Percentiles rank a stretch among this genome's conserved stretches.
These are phyloP conservation scores for Cephalotes varians DNA, from an alignment of 2,888 invertebrate species.

Conservation along the genomic window DNA sequence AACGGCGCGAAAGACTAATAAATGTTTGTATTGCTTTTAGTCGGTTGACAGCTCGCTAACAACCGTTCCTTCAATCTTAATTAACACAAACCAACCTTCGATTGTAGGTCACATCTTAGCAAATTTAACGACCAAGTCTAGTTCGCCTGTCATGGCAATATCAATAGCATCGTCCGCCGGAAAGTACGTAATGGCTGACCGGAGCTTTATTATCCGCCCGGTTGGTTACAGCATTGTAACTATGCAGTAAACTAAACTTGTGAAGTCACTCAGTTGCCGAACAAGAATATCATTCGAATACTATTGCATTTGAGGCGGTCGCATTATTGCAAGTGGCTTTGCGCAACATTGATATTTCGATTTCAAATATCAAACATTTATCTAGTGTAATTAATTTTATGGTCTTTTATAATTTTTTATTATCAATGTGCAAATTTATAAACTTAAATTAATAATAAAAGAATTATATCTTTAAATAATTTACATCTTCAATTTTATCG, in stretches of 20 bases:
- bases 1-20: constrained; percentile 29
- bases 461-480: neutral
- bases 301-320: neutral
- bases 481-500: neutral
- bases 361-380: neutral
- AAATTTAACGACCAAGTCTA: constrained; percentile 58
- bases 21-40: constrained; percentile 67
- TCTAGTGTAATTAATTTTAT: neutral
- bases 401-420: neutral
- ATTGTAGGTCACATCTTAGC: constrained; percentile 55
- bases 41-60: constrained; percentile 56
- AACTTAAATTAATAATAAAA: neutral
- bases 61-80: constrained; percentile 48
- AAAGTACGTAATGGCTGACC: constrained; percentile 72
- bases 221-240: constrained; percentile 28
- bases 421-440: neutral
- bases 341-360: neutral
- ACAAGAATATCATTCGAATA: constrained; percentile 4
- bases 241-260: constrained; percentile 18
- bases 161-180: constrained; percentile 60
- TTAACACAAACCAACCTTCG: constrained; percentile 62
- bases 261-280: neutral
- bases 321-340: neutral
- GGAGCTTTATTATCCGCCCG: constrained; percentile 51
- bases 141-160: constrained; percentile 57